Conservation (phyloP, 1,140 invertebrate genomes). For the Zeugodacus cucurbitae region DNA sequence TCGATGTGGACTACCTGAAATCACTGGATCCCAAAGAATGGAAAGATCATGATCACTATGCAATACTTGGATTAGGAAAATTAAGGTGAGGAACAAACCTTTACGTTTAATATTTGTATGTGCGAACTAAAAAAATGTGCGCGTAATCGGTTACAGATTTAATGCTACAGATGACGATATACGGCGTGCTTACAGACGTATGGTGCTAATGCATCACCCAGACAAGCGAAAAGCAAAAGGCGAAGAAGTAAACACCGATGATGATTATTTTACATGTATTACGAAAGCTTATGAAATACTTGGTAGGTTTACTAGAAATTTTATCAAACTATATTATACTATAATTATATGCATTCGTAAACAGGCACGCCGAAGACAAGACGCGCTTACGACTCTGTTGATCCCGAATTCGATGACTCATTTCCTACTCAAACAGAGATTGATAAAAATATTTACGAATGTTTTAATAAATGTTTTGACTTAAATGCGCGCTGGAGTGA, state of each 20-base stretch:
- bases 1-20: slow-evolving; percentile 86
- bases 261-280: slow-evolving; percentile 99
- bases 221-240: slow-evolving; percentile 93
- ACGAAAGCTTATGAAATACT: slow-evolving; percentile 92
- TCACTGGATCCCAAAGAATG: slow-evolving; percentile 96
- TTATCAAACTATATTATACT: neutral
- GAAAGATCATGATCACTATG: slow-evolving; percentile 98
- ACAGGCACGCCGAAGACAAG: slow-evolving; percentile 84
- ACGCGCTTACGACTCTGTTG: slow-evolving; percentile 94
- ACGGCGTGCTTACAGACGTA: slow-evolving; percentile 90
- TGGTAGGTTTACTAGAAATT: slow-evolving; percentile 46
- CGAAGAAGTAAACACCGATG: slow-evolving; percentile 84
- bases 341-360: neutral
- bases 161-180: slow-evolving; percentile 92
- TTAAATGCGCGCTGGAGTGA: slow-evolving; percentile 93
- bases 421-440: slow-evolving; percentile 81
- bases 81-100: slow-evolving; percentile 69
- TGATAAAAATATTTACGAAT: slow-evolving; percentile 86
- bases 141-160: slow-evolving; percentile 57
- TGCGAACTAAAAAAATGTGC: neutral
- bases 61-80: slow-evolving; percentile 88
- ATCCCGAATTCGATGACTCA: slow-evolving; percentile 92
- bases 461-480: slow-evolving; percentile 84
- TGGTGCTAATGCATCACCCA: slow-evolving; percentile 96
- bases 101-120: neutral